Evolutionary conservation across 2,888 invertebrate genomes (phyloP).

Genomic region (Julus scanicus): DNA sequence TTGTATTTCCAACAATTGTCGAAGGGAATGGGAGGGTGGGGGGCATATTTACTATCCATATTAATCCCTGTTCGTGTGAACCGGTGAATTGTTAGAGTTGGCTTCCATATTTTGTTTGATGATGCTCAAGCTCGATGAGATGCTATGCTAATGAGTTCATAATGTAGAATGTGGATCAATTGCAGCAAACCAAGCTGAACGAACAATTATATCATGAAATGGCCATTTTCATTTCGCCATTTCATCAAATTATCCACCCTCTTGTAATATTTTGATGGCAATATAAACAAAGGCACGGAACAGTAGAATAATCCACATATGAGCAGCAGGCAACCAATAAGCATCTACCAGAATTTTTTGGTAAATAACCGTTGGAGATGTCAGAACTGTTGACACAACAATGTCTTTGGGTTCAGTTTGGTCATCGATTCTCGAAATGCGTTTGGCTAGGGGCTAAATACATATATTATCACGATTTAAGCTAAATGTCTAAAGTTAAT

Average conservation of each 20-base stretch:
- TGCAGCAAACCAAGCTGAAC: slow-evolving; percentile 47
- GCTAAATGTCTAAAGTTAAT: neutral
- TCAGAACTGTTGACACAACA: neutral
- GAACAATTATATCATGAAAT: slow-evolving; percentile 43
- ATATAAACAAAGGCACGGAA: slow-evolving; percentile 23
- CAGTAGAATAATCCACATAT: slow-evolving; percentile 40
- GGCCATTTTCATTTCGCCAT: slow-evolving; percentile 42
- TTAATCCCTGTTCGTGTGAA: slow-evolving; percentile 40
- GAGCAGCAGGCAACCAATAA: neutral
- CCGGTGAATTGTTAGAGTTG: slow-evolving; percentile 14
- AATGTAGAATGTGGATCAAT: slow-evolving; percentile 45
- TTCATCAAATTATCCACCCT: slow-evolving; percentile 47
- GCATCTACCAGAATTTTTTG: neutral
- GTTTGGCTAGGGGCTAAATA: neutral
- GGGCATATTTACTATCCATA: neutral
- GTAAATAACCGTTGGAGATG: neutral
- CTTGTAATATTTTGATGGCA: slow-evolving; percentile 45
- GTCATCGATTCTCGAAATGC: neutral
- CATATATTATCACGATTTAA: neutral
- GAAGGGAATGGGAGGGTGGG: slow-evolving; percentile 32
- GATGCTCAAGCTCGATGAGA: slow-evolving; percentile 45
- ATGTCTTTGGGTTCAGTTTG: neutral
- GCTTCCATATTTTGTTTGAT: slow-evolving; percentile 42
- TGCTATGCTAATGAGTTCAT: slow-evolving; percentile 38
- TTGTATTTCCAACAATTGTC: slow-evolving; percentile 37